Conservation (phyloP, 2,888 invertebrate species). For the Formica aserva region DNA sequence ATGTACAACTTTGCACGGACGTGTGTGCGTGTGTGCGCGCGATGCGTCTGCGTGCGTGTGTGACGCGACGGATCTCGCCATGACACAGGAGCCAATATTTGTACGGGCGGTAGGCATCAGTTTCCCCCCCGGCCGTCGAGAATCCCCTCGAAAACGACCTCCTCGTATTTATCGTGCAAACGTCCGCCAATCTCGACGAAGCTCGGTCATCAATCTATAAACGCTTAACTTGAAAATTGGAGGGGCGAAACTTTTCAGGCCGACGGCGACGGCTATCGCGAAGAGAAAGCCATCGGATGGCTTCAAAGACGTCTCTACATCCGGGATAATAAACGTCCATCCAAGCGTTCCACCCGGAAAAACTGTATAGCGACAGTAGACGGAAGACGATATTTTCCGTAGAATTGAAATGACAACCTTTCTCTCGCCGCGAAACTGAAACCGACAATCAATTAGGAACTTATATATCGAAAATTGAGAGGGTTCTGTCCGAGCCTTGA, state of each 20-base stretch:
- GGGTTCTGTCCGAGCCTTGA: neutral
- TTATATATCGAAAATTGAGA: slow-evolving; percentile 11
- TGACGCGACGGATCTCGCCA: neutral
- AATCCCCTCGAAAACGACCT: slow-evolving; percentile 58
- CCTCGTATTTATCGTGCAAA: slow-evolving; percentile 72
- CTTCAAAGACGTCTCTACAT: neutral
- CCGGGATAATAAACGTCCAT: slow-evolving; percentile 15
- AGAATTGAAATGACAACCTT: neutral
- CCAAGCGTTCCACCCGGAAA: neutral
- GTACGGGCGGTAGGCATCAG: slow-evolving; percentile 65
- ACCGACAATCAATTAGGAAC: slow-evolving; percentile 8
- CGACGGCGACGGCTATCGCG: slow-evolving; percentile 1
- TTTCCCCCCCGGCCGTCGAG: slow-evolving; percentile 51
- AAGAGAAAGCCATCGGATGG: neutral
- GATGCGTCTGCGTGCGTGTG: slow-evolving; percentile 29
- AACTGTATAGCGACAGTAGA: slow-evolving; percentile 3
- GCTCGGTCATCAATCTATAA: slow-evolving; percentile 46
- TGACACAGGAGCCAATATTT: slow-evolving; percentile 70
- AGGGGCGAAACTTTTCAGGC: neutral
- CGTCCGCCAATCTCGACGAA: slow-evolving; percentile 59
- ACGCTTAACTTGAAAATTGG: slow-evolving; percentile 54
- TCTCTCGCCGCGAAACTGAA: slow-evolving; percentile 5
- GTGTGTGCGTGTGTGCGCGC: neutral
- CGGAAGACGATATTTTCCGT: slow-evolving; percentile 17
- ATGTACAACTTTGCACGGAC: neutral